Base-by-base conservation (phyloP, 2,888 invertebrate genomes). In the Drosophila mettleri region DNA sequence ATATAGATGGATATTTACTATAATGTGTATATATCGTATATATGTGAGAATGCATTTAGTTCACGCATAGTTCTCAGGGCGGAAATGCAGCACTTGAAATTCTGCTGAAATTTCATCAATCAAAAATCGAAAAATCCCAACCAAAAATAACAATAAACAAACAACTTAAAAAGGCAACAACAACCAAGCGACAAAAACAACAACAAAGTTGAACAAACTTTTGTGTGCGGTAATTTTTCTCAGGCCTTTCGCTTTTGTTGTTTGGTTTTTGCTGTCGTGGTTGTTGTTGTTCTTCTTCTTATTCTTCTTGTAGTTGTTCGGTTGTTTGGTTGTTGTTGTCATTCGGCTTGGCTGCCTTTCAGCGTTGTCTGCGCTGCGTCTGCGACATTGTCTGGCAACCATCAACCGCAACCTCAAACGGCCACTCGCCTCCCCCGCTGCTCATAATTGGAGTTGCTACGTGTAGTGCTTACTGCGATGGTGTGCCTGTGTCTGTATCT, bases 381-480 rank as follows among this genome's bases (percentile, higher is more conserved):
- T 75, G 74, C 69, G 69, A 78, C 78, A 75, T 49, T 74, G 74
- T 75, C 74, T 75, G 74, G 69, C 31, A 43, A 45, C 55, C 52
- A 51, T 36, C 22, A 18, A 5, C 22, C 48, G 1, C 20, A 18
- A 2, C 22, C 48, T 2, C 20, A 18, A 2, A 7, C 8, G 16
- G 16, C 16, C 16, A 10, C 27, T 27, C 2, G 6, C 27, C 9
- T 0, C 2, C 9, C 31, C 16, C 48, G 48, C 48, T 14, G 8
- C 16, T 12, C 18, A 12, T 45, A 48, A 59, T 24, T 29, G 31
- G 10, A 46, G 36, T 29, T 14, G n/a, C 64, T 64, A 64, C 68
- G 49, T 48, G 49, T 45, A 43, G 36, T 39, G 34, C 48, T 46
- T 43, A 46, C 29, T 14, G 22, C 10, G 31, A 7, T n/a, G 12